A percentile compares a stretch with the other conserved stretches of the same genome.
phyloP scores from a whole-genome alignment of 2,797 vertebrate species.

The Tiaroga cobitis region DNA sequence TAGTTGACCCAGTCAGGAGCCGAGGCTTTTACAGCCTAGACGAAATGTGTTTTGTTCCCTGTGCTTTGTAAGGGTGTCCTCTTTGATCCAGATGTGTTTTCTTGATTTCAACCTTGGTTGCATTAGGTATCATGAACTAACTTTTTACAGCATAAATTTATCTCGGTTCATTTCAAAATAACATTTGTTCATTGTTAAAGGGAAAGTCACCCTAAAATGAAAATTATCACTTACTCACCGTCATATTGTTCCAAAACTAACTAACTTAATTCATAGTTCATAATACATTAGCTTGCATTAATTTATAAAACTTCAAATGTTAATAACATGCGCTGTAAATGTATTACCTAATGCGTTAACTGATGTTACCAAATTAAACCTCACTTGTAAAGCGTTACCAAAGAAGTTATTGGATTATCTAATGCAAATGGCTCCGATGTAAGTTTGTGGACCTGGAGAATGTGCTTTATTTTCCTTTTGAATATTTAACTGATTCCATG shows the following conservation, averaged over 20 bases:
- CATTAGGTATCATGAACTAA: not conserved
- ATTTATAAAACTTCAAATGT: not conserved
- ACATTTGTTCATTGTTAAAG: not conserved
- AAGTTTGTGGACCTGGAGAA: too few relatives aligned
- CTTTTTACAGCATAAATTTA: not conserved
- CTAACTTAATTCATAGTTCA: not conserved
- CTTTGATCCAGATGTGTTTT: not conserved
- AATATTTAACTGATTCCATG: constrained; percentile 1
- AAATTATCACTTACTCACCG: not conserved
- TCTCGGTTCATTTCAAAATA: not conserved
- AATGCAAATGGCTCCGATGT: not conserved
- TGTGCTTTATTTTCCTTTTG: not conserved
- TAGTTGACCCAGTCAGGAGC: constrained; percentile 2
- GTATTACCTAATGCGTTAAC: not conserved
- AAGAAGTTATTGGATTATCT: not conserved
- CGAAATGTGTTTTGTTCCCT: not conserved
- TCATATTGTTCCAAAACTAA: not conserved
- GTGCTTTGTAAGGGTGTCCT: not conserved
- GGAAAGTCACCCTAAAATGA: not conserved
- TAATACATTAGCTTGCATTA: not conserved
- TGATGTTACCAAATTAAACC: not conserved
- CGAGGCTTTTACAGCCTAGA: not conserved
- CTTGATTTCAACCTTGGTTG: not conserved
- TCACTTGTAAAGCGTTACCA: not conserved
- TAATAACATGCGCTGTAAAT: not conserved